Evolutionary conservation across 2,113 vertebrate genomes (phyloP).

Genomic region (Butastur rufipennis): DNA sequence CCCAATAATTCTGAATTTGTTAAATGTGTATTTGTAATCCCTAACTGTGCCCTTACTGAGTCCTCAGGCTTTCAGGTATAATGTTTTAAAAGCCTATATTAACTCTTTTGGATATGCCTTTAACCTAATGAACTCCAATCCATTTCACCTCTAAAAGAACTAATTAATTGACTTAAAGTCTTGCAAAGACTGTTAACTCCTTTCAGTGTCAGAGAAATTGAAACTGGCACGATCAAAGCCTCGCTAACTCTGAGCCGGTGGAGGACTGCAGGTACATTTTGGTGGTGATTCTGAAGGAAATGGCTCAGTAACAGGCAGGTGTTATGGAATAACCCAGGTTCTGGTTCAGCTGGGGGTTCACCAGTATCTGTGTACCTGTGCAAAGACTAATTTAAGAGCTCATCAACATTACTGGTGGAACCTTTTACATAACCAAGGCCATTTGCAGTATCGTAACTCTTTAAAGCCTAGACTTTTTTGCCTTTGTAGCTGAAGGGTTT

Average conservation of each 20-base stretch:
- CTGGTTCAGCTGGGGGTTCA: neutral
- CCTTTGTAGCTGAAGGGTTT: neutral
- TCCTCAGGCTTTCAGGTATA: neutral
- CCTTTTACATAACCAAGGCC: neutral
- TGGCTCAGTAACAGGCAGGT: neutral
- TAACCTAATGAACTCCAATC: neutral
- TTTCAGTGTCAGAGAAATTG: neutral
- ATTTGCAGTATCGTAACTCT: neutral
- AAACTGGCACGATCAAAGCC: neutral
- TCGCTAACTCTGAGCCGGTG: fast-evolving
- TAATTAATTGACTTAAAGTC: neutral
- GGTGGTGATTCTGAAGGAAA: neutral
- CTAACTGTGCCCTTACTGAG: neutral
- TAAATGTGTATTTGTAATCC: neutral
- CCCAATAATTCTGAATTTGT: neutral
- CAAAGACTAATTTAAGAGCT: neutral
- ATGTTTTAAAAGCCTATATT: neutral
- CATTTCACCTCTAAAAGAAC: neutral
- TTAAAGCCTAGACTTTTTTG: neutral
- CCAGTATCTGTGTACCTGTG: neutral
- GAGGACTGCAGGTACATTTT: neutral
- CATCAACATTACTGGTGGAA: neutral
- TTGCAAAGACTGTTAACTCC: neutral
- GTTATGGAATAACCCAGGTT: fast-evolving
- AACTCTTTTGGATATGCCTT: neutral